phyloP scores from a whole-genome alignment of 2,797 vertebrate genomes.

The Premnoplex brunnescens region DNA sequence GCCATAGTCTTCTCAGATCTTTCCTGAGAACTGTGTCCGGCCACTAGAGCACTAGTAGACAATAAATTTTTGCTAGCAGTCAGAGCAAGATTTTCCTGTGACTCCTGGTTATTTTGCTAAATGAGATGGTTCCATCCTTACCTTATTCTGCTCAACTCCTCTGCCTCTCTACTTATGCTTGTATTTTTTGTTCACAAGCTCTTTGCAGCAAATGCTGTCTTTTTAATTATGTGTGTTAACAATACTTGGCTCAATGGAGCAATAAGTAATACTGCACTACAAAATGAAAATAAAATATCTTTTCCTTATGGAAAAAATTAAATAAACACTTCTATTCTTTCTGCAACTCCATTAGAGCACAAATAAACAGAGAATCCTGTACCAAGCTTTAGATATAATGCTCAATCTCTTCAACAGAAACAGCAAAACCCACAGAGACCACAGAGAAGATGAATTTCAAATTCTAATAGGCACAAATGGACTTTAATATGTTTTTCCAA shows the following conservation, averaged over 20 bases:
- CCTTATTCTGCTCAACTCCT: not conserved
- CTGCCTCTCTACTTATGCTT: not conserved
- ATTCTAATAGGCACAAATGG: conserved; percentile 55
- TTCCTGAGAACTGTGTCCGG: not conserved
- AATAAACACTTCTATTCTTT: conserved; percentile 32
- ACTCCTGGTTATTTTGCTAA: not conserved
- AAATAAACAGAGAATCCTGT: conserved; percentile 24
- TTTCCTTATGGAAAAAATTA: not conserved
- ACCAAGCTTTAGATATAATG: not conserved
- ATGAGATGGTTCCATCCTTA: not conserved
- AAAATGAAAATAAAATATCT: not conserved
- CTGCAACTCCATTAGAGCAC: not conserved
- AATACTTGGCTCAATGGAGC: not conserved
- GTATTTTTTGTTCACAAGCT: not conserved
- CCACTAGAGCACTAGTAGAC: not conserved
- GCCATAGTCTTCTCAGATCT: not conserved
- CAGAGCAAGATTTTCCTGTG: not conserved
- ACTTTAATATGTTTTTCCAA: conserved; percentile 44
- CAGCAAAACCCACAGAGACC: conserved; percentile 16
- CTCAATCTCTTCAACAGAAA: conserved; percentile 2
- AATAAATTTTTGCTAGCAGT: not conserved
- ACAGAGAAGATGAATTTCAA: conserved; percentile 44
- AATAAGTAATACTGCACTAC: not conserved
- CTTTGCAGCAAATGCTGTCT: not conserved
- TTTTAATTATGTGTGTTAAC: not conserved